Conservation (phyloP, 92 coral and sea anemone genomes). For the Actinernus sp. region DNA sequence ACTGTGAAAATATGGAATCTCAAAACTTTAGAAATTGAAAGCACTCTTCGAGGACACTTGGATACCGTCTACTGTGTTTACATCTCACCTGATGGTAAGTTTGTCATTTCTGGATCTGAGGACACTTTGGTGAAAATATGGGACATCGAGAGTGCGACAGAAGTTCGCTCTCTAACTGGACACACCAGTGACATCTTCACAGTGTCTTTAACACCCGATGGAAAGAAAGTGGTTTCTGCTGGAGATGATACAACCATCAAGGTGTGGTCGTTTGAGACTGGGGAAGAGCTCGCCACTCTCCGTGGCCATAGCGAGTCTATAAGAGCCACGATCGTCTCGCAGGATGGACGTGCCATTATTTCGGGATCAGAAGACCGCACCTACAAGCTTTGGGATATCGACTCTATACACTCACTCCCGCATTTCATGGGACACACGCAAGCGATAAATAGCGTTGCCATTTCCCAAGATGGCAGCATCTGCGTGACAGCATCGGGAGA, state of each 20-base stretch:
- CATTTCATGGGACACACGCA: conserved; percentile 40
- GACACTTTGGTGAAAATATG: conserved; percentile 57
- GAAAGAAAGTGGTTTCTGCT: conserved; percentile 37
- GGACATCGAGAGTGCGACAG: conserved; percentile 36
- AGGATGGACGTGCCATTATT: conserved; percentile 28
- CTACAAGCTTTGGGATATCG: conserved; percentile 54
- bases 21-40: conserved; percentile 1
- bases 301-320: conserved; percentile 69
- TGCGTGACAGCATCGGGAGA: conserved; percentile 53
- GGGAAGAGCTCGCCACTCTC: conserved; percentile 34
- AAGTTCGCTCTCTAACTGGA: conserved; percentile 49
- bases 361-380: conserved; percentile 63
- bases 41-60: conserved; percentile 51
- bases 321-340: conserved; percentile 32
- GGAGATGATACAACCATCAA: conserved; percentile 47
- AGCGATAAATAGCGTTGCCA: conserved; percentile 35
- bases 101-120: conserved; percentile 51
- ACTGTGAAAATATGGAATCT: conserved; percentile 61
- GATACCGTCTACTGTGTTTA: conserved; percentile 54
- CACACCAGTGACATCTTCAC: conserved; percentile 62
- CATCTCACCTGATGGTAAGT: conserved; percentile 25
- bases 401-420: conserved; percentile 10
- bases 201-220: conserved; percentile 57
- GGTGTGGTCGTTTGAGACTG: conserved; percentile 49
- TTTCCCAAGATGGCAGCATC: conserved; percentile 19